Base-by-base conservation (phyloP, 2,888 invertebrate species). In the Craniophora ligustri region DNA sequence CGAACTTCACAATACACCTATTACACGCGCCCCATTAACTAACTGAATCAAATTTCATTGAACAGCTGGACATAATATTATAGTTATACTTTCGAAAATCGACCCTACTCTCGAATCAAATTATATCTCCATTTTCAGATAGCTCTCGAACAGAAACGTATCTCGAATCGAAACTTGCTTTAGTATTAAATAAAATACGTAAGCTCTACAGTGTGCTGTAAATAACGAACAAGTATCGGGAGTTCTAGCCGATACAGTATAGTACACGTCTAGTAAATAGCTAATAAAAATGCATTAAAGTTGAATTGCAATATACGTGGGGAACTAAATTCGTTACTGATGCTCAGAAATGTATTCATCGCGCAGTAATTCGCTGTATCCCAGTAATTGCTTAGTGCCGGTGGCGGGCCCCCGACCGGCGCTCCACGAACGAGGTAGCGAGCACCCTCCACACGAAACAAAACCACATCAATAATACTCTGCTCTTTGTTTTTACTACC, bases 21-120 rank as follows among this genome's bases (percentile, higher is more conserved):
- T 83, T 83, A 77, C 83, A 85, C 79, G 80, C 86, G 85, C 84
- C 84, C 88, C 87, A 89, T 90, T 90, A 86, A 82, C 74, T 78
- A 82, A 79, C 78, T 81, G 88, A 86, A 87, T 90, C 88, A 85
- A 86, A 88, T 90, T 88, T 82, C 89, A 86, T 83, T 81, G 85
- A 86, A 87, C 91, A 92, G 86, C 89, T 92, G 91, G 81, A 81
- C 76, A 70, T 72, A 67, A 61, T 39, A 35, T 73, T 71, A 77
- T 78, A n/a, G n/a, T n/a, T 49, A 19, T 40, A 49, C 34, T 45
- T 44, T 79, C 78, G 79, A 80, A 85, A 83, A 86, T 86, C 76
- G 74, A 78, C 78, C 76, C 68, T 62, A 65, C 75, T 66, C 51
- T 46, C 50, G 44, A 30, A 47, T 51, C 59, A 65, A 67, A 56